A percentile compares a stretch with the other conserved stretches of the same genome.
phyloP scores from a whole-genome alignment of 2,797 vertebrate genomes.

The Lindbergichthys nudifrons region DNA sequence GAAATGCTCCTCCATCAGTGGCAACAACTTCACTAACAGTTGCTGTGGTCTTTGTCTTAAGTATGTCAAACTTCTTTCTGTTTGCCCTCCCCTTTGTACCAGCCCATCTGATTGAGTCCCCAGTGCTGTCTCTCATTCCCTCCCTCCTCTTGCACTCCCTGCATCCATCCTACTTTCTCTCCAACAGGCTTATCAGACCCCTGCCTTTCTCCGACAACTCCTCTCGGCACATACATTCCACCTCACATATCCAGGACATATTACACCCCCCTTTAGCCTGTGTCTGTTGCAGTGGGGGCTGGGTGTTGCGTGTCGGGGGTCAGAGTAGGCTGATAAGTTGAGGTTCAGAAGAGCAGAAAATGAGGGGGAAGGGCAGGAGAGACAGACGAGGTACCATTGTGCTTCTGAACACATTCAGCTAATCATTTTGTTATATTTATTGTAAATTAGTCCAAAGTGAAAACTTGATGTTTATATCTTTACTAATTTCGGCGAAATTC shows the following conservation, averaged over 20 bases:
- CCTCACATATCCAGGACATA: conserved; percentile 65
- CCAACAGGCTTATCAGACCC: conserved; percentile 71
- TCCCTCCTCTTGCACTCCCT: conserved; percentile 52
- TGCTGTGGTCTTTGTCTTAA: conserved; percentile 60
- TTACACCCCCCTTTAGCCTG: conserved; percentile 45
- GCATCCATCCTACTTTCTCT: conserved; percentile 69
- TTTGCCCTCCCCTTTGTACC: conserved; percentile 42
- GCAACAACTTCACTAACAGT: conserved; percentile 8
- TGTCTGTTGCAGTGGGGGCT: conserved; percentile 57
- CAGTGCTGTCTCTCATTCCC: conserved; percentile 37
- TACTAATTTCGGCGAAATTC: not conserved
- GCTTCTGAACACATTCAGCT: not conserved
- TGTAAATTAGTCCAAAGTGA: not conserved
- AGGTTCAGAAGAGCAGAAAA: conserved; percentile 64
- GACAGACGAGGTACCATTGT: not conserved
- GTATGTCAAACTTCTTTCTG: conserved; percentile 56
- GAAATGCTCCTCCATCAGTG: not conserved
- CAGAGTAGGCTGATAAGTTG: conserved; percentile 72
- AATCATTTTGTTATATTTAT: not conserved
- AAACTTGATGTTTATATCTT: not conserved
- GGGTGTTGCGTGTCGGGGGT: conserved; percentile 64
- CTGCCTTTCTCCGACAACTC: conserved; percentile 56
- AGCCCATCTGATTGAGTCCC: conserved; percentile 44
- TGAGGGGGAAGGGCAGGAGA: conserved; percentile 45
- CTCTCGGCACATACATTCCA: conserved; percentile 70